Evolutionary conservation across 2,797 vertebrate genomes (phyloP).

Genomic region (Enteromius argenteus): DNA sequence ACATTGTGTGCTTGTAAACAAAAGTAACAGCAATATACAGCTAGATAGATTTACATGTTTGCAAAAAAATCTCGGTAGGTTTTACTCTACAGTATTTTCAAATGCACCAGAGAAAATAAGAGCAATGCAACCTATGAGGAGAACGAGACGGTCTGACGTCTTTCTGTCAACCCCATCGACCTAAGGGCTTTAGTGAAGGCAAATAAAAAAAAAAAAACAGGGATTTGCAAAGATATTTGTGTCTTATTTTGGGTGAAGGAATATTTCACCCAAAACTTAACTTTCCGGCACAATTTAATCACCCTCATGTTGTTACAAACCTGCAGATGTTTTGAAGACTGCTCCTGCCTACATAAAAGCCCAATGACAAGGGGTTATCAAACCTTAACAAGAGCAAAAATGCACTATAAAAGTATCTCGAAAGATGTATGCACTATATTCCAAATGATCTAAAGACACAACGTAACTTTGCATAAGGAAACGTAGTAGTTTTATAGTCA

Average conservation of each 20-base stretch:
- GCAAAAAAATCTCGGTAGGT: conserved; percentile 71
- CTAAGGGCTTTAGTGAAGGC: conserved; percentile 8
- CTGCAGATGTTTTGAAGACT: not conserved
- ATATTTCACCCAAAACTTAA: not conserved
- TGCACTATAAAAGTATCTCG: not conserved
- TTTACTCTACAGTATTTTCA: conserved; percentile 68
- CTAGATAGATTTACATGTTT: conserved; percentile 73
- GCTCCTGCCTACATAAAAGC: not conserved
- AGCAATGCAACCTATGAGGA: conserved; percentile 56
- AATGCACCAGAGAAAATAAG: conserved; percentile 62
- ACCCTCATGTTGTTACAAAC: not conserved
- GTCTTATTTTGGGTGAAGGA: not conserved
- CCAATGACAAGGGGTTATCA: not conserved
- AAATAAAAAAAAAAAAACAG: not conserved
- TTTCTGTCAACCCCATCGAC: conserved; percentile 20
- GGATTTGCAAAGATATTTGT: not conserved
- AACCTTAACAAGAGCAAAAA: not conserved
- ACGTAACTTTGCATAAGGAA: not conserved
- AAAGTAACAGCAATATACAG: conserved; percentile 77
- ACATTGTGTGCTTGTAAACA: conserved; percentile 67
- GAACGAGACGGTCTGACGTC: conserved; percentile 52
- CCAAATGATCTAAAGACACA: not conserved
- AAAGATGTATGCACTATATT: not conserved
- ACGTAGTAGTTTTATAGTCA: not conserved
- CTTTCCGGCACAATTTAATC: conserved; percentile 5